Conservation (phyloP, 2,888 invertebrate genomes). For the Drosophila atripex region DNA sequence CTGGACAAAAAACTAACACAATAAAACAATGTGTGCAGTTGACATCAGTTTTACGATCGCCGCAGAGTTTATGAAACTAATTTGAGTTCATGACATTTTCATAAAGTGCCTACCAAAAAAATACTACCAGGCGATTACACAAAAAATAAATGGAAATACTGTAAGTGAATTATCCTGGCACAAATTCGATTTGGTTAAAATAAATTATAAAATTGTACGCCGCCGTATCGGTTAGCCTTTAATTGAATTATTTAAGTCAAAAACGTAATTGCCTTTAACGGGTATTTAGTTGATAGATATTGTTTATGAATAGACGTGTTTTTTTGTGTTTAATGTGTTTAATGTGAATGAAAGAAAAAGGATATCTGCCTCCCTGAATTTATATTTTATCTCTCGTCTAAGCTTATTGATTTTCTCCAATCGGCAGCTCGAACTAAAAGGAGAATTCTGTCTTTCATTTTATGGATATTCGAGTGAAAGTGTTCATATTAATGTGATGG, state of each 20-base stretch:
- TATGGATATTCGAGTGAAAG: conserved; percentile 49
- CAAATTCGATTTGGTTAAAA: conserved; percentile 39
- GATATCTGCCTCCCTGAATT: neutral
- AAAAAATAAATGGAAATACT: conserved; percentile 31
- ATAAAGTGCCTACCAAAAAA: conserved; percentile 25
- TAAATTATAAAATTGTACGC: conserved; percentile 33
- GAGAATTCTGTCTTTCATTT: conserved; percentile 6
- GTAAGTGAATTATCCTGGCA: conserved; percentile 22
- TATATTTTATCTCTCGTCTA: neutral
- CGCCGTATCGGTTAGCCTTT: conserved; percentile 19
- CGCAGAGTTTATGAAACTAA: conserved; percentile 46
- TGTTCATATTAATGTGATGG: conserved; percentile 72
- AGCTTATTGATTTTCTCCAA: neutral
- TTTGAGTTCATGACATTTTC: conserved; percentile 44
- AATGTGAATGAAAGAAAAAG: neutral
- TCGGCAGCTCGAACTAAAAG: conserved; percentile 3
- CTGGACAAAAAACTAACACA: conserved; percentile 25
- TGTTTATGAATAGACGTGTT: neutral
- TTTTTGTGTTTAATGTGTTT: neutral
- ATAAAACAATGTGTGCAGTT: conserved; percentile 38
- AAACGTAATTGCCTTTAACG: conserved; percentile 23
- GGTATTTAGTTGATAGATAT: neutral
- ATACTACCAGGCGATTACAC: conserved; percentile 21
- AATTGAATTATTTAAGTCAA: conserved; percentile 33
- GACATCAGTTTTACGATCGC: conserved; percentile 41